Base-by-base conservation (phyloP, 2,888 invertebrate genomes). In the Chesias legatella region DNA sequence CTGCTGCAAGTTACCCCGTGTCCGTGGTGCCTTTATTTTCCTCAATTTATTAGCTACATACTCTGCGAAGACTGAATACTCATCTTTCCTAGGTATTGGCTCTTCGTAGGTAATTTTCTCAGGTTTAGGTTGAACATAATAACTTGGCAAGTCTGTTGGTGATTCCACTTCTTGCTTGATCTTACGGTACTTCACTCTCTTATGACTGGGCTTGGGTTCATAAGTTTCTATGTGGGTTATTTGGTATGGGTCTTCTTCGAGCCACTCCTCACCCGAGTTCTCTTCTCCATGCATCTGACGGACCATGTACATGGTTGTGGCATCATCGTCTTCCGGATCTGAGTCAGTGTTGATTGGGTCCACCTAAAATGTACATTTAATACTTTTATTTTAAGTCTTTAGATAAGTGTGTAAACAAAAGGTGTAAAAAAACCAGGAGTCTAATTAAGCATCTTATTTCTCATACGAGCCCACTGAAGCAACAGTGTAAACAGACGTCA, bases 41-140 rank as follows among this genome's bases (percentile, higher is more conserved):
- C 85, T 67, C 8, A 88, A 46, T 52, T 84, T 86, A 52, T 83
- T 85, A 0, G 83, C 83, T 7, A 88, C 71, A 56, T 86, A 88
- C 48, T 88, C 84, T 22, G 85, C 86, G 1, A 88, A 88, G 0
- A 83, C 73, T 0, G 74, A 63, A 41, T 78, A 85, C 43, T 88
- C 86, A 48, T 88, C 86, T 51, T 73, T 77, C 1, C 29, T 36
- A 1, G n/a, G 6, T 7, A 33, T 24, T 30, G 40, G 36, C 20
- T 64, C 63, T 10, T 75, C 75, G 1, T 69, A 57, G 3, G 73
- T 20, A 2, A 71, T 46, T 30, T 65, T 58, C 3, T 61, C 56
- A 4, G 56, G 40, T 49, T 63, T 60, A 4, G 67, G 63, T 38
- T 63, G 56, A 0, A 59, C 58, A 0, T 70, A 70, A 23, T 54